Evolutionary conservation across 35 echinoderm and acorn worm genomes (phyloP).

Genomic region (Anneissia japonica): DNA sequence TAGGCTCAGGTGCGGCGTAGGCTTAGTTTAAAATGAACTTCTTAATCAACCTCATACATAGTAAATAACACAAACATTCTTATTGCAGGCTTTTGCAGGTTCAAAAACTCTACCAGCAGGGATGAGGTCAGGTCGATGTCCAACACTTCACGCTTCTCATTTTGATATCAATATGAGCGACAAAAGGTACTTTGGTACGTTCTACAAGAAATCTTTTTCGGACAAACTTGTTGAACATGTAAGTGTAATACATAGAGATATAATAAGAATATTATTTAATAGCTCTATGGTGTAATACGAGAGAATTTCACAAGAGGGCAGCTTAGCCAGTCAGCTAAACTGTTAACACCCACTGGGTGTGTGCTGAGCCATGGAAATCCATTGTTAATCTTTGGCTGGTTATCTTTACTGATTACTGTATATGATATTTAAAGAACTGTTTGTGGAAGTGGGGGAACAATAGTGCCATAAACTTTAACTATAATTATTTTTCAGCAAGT

Average conservation of each 20-base stretch:
- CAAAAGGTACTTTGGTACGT: constrained; percentile 39
- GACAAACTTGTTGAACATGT: constrained; percentile 48
- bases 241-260: constrained; percentile 8
- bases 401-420: background rate
- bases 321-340: background rate
- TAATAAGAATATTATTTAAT: background rate
- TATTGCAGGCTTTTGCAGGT: constrained; percentile 61
- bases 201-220: constrained; percentile 48
- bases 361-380: background rate
- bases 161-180: constrained; percentile 77
- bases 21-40: background rate
- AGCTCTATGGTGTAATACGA: background rate
- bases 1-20: too few relatives aligned
- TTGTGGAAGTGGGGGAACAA: too few relatives aligned
- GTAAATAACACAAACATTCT: too few relatives aligned
- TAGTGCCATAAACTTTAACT: too few relatives aligned
- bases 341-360: background rate
- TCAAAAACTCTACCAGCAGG: constrained; percentile 29
- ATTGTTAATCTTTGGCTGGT: background rate
- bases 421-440: too few relatives aligned
- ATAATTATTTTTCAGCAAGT: too few relatives aligned
- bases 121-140: constrained; percentile 43
- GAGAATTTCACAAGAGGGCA: background rate
- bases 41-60: too few relatives aligned
- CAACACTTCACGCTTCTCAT: constrained; percentile 81